phyloP scores from a whole-genome alignment of 2,888 invertebrate genomes.

The Ellobium chinense region DNA sequence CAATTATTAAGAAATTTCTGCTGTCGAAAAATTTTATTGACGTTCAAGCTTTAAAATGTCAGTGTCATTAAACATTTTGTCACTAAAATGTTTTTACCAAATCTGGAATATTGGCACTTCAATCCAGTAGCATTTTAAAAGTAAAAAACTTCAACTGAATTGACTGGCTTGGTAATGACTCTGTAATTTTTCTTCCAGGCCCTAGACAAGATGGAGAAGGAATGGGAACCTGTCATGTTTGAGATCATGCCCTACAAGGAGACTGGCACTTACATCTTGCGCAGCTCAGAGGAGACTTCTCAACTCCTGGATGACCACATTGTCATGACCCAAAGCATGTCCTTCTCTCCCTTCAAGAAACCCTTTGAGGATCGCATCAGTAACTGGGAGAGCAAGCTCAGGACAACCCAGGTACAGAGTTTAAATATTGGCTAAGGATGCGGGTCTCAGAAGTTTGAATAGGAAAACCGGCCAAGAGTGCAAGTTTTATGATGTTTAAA shows the following conservation, averaged over 20 bases:
- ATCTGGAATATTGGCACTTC: neutral
- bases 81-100: neutral
- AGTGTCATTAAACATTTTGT: too few species aligned
- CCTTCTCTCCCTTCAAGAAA: slow-evolving; percentile 80
- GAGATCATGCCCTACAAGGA: slow-evolving; percentile 79
- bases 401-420: slow-evolving; percentile 78
- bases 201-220: slow-evolving; percentile 80
- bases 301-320: slow-evolving; percentile 79
- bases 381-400: slow-evolving; percentile 78
- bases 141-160: too few species aligned
- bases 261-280: slow-evolving; percentile 78
- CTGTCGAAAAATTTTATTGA: too few species aligned
- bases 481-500: too few species aligned
- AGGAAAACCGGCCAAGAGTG: too few species aligned
- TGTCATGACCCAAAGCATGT: slow-evolving; percentile 80
- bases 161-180: too few species aligned
- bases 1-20: too few species aligned
- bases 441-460: too few species aligned
- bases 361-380: slow-evolving; percentile 79
- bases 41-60: too few species aligned
- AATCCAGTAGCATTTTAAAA: too few species aligned
- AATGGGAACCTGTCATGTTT: slow-evolving; percentile 78
- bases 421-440: too few species aligned
- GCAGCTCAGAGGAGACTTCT: slow-evolving; percentile 77
- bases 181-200: slow-evolving; percentile 80